Evolutionary conservation across 2,888 invertebrate genomes (phyloP).

Genomic region (Tineola bisselliella): DNA sequence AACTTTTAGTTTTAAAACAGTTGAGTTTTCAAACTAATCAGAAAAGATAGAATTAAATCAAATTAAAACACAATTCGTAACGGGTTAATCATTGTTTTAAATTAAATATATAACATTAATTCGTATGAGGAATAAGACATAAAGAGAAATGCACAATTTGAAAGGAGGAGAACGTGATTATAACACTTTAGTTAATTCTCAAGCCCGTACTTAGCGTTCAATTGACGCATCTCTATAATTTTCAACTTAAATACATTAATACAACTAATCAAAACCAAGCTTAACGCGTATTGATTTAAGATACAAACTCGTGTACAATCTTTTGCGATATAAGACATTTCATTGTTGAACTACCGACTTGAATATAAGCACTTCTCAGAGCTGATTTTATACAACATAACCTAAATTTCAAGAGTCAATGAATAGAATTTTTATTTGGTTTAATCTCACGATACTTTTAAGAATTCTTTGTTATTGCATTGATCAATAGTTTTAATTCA

Average conservation of each 20-base stretch:
- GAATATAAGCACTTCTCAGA: constrained; percentile 4
- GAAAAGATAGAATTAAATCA: background rate
- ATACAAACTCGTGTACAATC: background rate
- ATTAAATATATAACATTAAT: no score
- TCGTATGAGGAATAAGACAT: no score
- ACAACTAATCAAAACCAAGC: background rate
- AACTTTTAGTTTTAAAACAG: background rate
- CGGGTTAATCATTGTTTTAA: no score
- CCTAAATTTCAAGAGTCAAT: constrained; percentile 9
- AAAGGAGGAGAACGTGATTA: background rate
- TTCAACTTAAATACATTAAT: background rate
- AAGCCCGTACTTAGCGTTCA: background rate
- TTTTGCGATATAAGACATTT: background rate
- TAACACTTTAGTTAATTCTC: background rate
- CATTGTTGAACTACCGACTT: background rate
- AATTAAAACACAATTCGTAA: background rate
- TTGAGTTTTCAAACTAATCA: background rate
- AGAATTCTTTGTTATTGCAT: background rate
- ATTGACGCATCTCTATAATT: background rate
- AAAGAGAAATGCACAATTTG: no score
- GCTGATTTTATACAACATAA: constrained; percentile 8
- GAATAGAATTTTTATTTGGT: constrained; percentile 3
- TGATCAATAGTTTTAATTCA: background rate
- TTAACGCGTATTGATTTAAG: background rate
- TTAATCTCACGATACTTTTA: constrained; percentile 11